Base-by-base conservation (phyloP, 2,888 invertebrate species). In the Anoncus sp. region DNA sequence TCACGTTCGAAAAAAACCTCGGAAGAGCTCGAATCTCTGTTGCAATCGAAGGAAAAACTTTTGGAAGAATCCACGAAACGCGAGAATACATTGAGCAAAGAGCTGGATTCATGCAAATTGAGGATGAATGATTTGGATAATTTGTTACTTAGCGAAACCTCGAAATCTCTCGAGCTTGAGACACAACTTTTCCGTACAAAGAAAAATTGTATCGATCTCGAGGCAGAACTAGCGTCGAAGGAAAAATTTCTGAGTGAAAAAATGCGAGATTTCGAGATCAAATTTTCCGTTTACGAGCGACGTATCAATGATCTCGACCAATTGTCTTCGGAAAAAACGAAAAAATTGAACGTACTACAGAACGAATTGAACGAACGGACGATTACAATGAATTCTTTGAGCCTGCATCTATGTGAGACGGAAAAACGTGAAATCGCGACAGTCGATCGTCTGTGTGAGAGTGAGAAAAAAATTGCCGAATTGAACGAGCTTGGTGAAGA, bases 401-500 rank as follows among this genome's bases (percentile, higher is more conserved):
- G 12, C 2, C 4, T 0, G 12, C 38, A 24, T 4, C 45, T 78
- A 2, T 18, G 35, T 0, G 66, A 76, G 14, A 45, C 59, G 10
- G 53, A 51, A 60, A 55, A 53, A 40, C 47, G 69, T n/a, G 49
- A 72, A 45, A 45, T n/a, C 0, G 18, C 5, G 35, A 77, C 85
- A 5, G 83, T 83, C 24, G 18, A 49, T 14, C 16, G n/a, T 1
- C 72, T 89, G 16, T 69, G 80, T 7, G 84, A 82, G 31, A 80
- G 83, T 16, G 81, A 86, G 2, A 87, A 84, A 59, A 85, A 79
- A 70, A 83, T 82, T 3, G 70, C 69, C 63, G 81, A 79, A 16
- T 66, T 82, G 31, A 66, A 12, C 20, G 81, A 82, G 83, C 77
- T 85, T 77, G 62, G 86, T 80, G 77, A 85, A 81, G 80, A 90